Base-by-base conservation (phyloP, 2,113 vertebrate species). In the Circaetus gallicus region DNA sequence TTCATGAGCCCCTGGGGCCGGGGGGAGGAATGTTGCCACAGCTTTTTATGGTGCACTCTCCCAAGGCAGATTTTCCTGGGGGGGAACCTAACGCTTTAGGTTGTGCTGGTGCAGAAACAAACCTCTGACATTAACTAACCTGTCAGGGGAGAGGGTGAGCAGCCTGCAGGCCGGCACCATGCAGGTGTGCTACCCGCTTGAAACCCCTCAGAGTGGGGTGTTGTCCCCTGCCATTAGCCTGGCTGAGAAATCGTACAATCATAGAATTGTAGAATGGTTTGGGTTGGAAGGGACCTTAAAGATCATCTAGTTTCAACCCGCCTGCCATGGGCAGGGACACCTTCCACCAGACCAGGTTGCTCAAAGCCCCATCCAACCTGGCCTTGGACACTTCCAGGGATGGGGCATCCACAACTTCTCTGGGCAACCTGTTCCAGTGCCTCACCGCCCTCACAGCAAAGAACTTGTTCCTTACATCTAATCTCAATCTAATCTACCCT, bases 101-200 rank as follows among this genome's bases (percentile, higher is more conserved):
- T 26, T 63, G 25, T 69, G 43, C 40, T 78, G 59, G 34, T 3
- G 24, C 79, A 79, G 80, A 52, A 81, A 65, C 2, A 5, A 58
- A 77, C 36, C 32, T 50, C n/a, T 50, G 58, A 29, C 2, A 0
- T 34, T 82, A 65, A 61, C 65, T 69, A 34, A 78, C 16, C 29
- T n/a, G 21, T 13, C 9, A 9, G 66, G 6, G 9, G 19, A 58
- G 55, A 52, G 32, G 38, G 43, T 58, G 74, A 56, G 43, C n/a
- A 32, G 67, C 38, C 28, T 22, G 47, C 9, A 18, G 58, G 22
- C 36, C 0, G 0, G 28, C 7, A 5, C 42, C 20, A 1, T 45
- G 47, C 13, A 13, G 53, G 6, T 47, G 52, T 65, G 29, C 56
- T 84, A 52, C 59, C 26, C 2, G 1, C n/a, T 16, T 19, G 31